Conservation (phyloP, 2,888 invertebrate genomes). For the Aquatica leii region DNA sequence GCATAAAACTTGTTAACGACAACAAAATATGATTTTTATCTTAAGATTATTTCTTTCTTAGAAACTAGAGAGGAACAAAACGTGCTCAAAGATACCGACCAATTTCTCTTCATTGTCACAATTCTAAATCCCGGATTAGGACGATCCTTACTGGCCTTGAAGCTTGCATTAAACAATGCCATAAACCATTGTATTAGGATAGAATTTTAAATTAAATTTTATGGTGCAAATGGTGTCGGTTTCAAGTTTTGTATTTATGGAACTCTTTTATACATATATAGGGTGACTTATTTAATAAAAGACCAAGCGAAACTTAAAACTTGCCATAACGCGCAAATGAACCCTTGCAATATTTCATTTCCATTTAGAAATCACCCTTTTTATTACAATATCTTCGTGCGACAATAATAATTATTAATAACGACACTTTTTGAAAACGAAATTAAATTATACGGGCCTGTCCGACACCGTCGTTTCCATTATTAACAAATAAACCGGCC, state of each 20-base stretch:
- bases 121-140: slow-evolving; percentile 36
- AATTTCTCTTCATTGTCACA: slow-evolving; percentile 33
- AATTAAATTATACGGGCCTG: background rate
- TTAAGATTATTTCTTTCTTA: too few species aligned
- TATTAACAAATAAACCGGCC: background rate
- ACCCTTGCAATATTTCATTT: slow-evolving; percentile 34
- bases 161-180: slow-evolving; percentile 36
- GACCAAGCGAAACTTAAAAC: slow-evolving; percentile 23
- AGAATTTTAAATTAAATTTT: slow-evolving; percentile 35
- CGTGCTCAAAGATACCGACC: slow-evolving; percentile 31
- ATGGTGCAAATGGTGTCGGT: slow-evolving; percentile 25
- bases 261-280: slow-evolving; percentile 20
- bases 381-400: background rate
- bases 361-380: slow-evolving; percentile 34
- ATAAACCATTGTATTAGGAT: slow-evolving; percentile 37
- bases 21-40: too few species aligned
- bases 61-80: slow-evolving; percentile 12
- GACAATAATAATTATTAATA: slow-evolving; percentile 8
- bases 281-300: slow-evolving; percentile 30
- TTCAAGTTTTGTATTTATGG: slow-evolving; percentile 25
- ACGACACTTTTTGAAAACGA: slow-evolving; percentile 1
- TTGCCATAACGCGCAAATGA: slow-evolving; percentile 11
- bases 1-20: background rate
- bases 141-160: slow-evolving; percentile 30
- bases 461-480: too few species aligned